These are phyloP conservation scores for Oncorhynchus tshawytscha DNA, from an alignment of 2,113 vertebrate species.

Conservation along the genomic window DNA sequence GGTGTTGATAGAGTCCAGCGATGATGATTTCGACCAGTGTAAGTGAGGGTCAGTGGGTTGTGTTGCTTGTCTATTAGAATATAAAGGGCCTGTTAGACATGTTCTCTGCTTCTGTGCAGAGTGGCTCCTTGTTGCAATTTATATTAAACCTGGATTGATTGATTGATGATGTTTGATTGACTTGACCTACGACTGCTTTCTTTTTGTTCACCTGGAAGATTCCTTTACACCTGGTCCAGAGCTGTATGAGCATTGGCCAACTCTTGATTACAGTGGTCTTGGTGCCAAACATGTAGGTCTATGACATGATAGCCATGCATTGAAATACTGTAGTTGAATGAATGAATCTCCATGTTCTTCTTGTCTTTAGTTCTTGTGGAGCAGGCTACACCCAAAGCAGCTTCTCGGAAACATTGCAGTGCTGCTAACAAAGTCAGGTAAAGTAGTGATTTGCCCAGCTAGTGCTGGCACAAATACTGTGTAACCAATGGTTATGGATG, in stretches of 20 bases:
- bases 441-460: not conserved
- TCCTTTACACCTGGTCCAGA: too few relatives aligned
- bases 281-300: too few relatives aligned
- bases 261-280: too few relatives aligned
- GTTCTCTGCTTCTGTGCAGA: too few relatives aligned
- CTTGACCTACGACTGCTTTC: too few relatives aligned
- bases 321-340: not conserved
- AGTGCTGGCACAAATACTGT: too few relatives aligned
- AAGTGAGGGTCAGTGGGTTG: conserved; percentile 52
- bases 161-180: too few relatives aligned
- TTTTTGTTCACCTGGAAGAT: not conserved
- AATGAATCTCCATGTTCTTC: not conserved
- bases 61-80: not conserved
- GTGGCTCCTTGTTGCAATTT: too few relatives aligned
- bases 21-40: conserved; percentile 78
- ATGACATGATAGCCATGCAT: not conserved
- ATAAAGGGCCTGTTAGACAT: too few relatives aligned
- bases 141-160: too few relatives aligned
- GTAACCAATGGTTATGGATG: too few relatives aligned
- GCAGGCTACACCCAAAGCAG: conserved; percentile 58
- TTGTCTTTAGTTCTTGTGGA: conserved; percentile 56
- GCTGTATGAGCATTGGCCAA: too few relatives aligned
- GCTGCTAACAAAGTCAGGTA: conserved; percentile 54
- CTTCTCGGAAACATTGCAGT: conserved; percentile 29
- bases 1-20: conserved; percentile 59